Evolutionary conservation across 1,140 invertebrate genomes (phyloP), one percentile per base, ranked within the genome.

Genomic region (Chionoecetes opilio): DNA sequence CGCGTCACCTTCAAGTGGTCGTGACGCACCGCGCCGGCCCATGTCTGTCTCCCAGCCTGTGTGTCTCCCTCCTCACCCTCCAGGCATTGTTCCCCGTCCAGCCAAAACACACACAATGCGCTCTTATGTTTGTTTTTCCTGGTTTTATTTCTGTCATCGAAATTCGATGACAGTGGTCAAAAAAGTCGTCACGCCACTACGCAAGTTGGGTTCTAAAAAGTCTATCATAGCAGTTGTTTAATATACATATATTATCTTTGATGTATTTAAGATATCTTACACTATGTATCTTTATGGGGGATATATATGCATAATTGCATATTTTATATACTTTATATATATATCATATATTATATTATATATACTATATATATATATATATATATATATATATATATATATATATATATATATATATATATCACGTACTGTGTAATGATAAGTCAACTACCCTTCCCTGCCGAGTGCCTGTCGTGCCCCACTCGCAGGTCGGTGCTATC

Each of bases 361-460:
- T 75, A 37, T 87, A 21, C n/a, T 41, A 75, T 29, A 26, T 75
- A 29, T 29, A n/a, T 75, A 75, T 75, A 26, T 75, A 75, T 88
- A 34, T 88, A 88, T 88, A 34, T 88, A 88, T 35, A 34, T 88
- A 88, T 34, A 34, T 88, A 35, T 88, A 34, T 88, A 88, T 35
- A 35, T 88, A 88, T 88, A 34, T 88, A 75, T 75, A 26, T 75
- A 8, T 21, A 9, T 75, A 75, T 75, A 9, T 75, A 75, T 26
- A 9, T 75, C 8, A 14, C 6, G 3, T 11, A n/a, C 1, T 75
- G 63, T 75, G 2, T 11, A 17, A 53, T 53, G 46, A 53, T 53
- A 17, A 53, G 46, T n/a, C n/a, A n/a, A n/a, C n/a, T n/a, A n/a
- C 41, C 14, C 41, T 46, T 14, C 41, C 41, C 5, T 46, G 41